Percentiles rank a stretch among this genome's conserved stretches.
Conservation (phyloP, 2,113 vertebrate genomes). For the Microtus pennsylvanicus region DNA sequence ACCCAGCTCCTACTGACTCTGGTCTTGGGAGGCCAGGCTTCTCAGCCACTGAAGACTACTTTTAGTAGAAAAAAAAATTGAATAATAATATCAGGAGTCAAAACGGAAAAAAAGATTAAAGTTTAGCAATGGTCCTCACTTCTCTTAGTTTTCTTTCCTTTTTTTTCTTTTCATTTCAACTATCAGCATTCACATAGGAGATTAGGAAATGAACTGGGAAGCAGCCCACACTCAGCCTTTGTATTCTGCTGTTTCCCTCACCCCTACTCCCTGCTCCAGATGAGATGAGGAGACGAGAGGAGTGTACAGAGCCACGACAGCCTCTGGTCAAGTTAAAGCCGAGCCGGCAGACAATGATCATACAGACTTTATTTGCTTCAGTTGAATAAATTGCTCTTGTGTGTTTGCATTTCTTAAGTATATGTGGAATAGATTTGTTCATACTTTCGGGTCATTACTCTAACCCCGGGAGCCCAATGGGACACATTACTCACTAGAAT, state of each 20-base stretch:
- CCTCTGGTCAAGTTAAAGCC: neutral
- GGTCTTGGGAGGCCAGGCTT: conserved; percentile 83
- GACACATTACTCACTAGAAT: neutral
- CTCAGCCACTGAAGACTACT: conserved; percentile 84
- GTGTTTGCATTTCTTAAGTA: conserved; percentile 31
- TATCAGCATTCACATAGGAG: neutral
- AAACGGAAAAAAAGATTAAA: conserved; percentile 59
- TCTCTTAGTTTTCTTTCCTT: neutral
- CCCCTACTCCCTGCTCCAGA: neutral
- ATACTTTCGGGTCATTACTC: neutral
- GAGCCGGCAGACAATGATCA: neutral
- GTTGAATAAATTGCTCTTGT: conserved; percentile 12
- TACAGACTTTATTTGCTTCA: neutral
- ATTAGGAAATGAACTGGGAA: conserved; percentile 45
- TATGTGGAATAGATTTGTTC: neutral
- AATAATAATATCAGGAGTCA: conserved; percentile 87
- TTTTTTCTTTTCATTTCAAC: neutral
- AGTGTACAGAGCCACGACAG: neutral
- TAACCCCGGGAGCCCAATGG: neutral
- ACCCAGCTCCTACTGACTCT: conserved; percentile 83
- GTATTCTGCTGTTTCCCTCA: neutral
- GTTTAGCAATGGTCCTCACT: neutral
- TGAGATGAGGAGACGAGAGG: neutral
- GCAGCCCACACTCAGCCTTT: neutral
- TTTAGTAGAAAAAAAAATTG: conserved; percentile 81